Percentiles rank a stretch among this genome's conserved stretches.
Conservation (phyloP, 2,888 invertebrate genomes). For the Epinotia ramella region DNA sequence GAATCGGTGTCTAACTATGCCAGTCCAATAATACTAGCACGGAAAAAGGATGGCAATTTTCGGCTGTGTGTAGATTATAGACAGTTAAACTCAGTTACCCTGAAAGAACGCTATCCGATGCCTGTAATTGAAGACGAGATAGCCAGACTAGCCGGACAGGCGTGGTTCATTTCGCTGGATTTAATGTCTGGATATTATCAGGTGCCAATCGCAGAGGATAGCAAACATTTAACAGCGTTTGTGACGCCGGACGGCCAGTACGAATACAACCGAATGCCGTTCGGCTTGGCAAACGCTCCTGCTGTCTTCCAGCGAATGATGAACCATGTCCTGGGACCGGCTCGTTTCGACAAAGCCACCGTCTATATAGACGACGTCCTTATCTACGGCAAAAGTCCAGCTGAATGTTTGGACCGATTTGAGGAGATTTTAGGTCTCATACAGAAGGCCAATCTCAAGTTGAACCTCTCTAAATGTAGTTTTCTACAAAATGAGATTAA, state of each 20-base stretch:
- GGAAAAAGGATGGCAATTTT: constrained; percentile 33
- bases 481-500: constrained; percentile 52
- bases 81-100: constrained; percentile 48
- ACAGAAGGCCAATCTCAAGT: constrained; percentile 52
- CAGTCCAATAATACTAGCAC: constrained; percentile 50
- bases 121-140: constrained; percentile 50
- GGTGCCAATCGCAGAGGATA: constrained; percentile 47
- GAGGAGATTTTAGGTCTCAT: constrained; percentile 51
- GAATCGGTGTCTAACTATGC: constrained; percentile 50
- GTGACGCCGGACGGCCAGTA: too few species aligned
- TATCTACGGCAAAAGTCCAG: constrained; percentile 10
- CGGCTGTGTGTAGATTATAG: constrained; percentile 48
- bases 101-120: constrained; percentile 51
- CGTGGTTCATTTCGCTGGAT: constrained; percentile 46
- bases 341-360: constrained; percentile 33
- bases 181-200: constrained; percentile 49
- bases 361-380: constrained; percentile 43
- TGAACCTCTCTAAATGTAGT: constrained; percentile 55
- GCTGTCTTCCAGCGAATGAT: constrained; percentile 15
- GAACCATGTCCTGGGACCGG: constrained; percentile 23
- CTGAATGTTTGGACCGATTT: constrained; percentile 49
- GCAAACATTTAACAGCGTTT: background rate
- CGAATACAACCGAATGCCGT: too few species aligned
- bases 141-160: constrained; percentile 46
- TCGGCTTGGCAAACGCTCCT: too few species aligned